Conservation (phyloP, 1,140 invertebrate genomes). For the Conopomorpha cramerella region DNA sequence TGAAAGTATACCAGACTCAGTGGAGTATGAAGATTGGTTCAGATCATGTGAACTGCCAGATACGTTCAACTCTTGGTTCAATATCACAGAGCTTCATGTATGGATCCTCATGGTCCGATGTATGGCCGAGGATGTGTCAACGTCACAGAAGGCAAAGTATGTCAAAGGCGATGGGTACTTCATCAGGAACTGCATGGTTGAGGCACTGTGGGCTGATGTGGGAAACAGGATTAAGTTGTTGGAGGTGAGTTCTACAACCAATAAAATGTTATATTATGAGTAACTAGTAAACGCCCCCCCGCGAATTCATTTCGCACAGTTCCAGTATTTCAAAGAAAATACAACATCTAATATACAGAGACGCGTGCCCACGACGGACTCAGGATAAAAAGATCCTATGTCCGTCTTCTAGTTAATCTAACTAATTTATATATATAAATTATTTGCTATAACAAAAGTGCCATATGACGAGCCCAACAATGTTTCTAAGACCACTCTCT, state of each 20-base stretch:
- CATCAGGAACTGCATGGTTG: constrained; percentile 74
- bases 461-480: neutral
- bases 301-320: neutral
- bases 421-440: constrained; percentile 1
- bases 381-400: too few species aligned
- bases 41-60: constrained; percentile 72
- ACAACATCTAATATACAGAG: too few species aligned
- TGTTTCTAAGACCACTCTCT: too few species aligned
- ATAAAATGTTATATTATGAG: neutral
- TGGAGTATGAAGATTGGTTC: constrained; percentile 66
- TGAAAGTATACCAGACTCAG: constrained; percentile 66
- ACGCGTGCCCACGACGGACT: too few species aligned
- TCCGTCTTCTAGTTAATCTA: neutral
- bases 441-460: constrained; percentile 3
- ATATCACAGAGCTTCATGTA: constrained; percentile 81
- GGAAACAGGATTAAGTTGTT: constrained; percentile 71
- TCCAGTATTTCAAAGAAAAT: neutral
- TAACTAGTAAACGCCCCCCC: neutral
- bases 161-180: constrained; percentile 66
- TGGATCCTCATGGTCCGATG: constrained; percentile 79
- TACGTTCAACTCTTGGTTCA: constrained; percentile 84
- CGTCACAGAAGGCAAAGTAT: constrained; percentile 42
- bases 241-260: constrained; percentile 55
- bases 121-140: constrained; percentile 71
- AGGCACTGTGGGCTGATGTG: constrained; percentile 84